Percentiles rank a stretch among this genome's conserved stretches.
These are phyloP conservation scores for Keiferia lycopersicella DNA, from an alignment of 2,888 invertebrate genomes.

Conservation along the genomic window DNA sequence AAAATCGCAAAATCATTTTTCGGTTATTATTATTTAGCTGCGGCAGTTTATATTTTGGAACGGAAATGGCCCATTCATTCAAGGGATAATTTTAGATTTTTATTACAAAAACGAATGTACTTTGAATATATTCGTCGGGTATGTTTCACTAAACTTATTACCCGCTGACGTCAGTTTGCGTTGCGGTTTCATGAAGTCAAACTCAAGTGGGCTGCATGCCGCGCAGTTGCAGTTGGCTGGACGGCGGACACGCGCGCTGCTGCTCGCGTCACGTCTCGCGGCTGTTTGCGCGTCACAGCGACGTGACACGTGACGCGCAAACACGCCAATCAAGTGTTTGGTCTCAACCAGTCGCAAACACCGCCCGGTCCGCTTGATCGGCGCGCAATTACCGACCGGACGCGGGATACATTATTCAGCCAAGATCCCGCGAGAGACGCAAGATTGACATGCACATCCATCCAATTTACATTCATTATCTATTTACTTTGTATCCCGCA, in stretches of 20 bases:
- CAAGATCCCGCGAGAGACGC: conserved; percentile 12
- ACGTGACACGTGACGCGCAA: neutral
- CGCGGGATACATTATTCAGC: conserved; percentile 18
- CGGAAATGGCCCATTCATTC: too few relatives aligned
- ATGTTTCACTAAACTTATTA: neutral
- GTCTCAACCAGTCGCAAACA: neutral
- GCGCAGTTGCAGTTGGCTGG: neutral
- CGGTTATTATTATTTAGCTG: neutral
- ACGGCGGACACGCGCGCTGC: neutral
- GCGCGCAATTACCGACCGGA: neutral
- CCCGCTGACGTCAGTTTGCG: neutral
- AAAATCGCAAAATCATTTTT: neutral
- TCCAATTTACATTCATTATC: conserved; percentile 23
- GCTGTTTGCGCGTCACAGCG: neutral
- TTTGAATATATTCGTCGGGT: too few relatives aligned
- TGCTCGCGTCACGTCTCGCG: neutral
- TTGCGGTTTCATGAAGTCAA: neutral
- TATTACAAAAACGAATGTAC: too few relatives aligned
- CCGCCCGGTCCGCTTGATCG: conserved; percentile 1
- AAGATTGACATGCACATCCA: conserved; percentile 10
- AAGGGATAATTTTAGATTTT: too few relatives aligned
- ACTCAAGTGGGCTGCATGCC: neutral
- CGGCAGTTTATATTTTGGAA: too few relatives aligned
- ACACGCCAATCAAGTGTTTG: conserved; percentile 2
- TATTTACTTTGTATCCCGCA: conserved; percentile 24